phyloP scores from a whole-genome alignment of 1,140 invertebrate species.

The Drosophila rhopaloa region DNA sequence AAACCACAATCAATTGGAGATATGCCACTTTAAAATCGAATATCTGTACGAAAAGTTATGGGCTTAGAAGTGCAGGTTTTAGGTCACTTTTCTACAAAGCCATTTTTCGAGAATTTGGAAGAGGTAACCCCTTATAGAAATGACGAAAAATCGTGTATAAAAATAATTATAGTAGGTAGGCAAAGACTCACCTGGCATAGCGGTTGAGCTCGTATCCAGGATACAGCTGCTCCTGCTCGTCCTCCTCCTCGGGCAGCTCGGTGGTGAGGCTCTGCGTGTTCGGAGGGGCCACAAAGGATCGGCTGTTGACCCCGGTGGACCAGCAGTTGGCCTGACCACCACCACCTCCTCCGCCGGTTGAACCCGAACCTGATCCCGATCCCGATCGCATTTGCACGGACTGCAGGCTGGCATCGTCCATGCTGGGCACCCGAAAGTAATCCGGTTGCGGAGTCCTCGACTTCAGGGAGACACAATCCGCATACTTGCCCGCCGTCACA shows the following conservation, averaged over 20 bases:
- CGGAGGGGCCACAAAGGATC: slow-evolving; percentile 52
- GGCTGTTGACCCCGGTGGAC: slow-evolving; percentile 22
- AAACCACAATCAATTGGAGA: too few relatives aligned
- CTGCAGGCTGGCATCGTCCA: slow-evolving; percentile 63
- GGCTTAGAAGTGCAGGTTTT: too few relatives aligned
- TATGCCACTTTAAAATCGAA: too few relatives aligned
- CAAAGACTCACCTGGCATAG: slow-evolving; percentile 69
- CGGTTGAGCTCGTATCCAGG: slow-evolving; percentile 79
- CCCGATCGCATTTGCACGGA: slow-evolving; percentile 68
- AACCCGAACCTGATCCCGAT: neutral
- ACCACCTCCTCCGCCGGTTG: neutral
- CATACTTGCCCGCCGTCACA: slow-evolving; percentile 67
- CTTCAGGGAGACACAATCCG: slow-evolving; percentile 75
- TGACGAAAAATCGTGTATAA: too few relatives aligned
- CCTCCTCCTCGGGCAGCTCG: slow-evolving; percentile 78
- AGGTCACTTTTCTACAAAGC: too few relatives aligned
- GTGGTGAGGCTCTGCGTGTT: slow-evolving; percentile 84
- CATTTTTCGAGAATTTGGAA: too few relatives aligned
- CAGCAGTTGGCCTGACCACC: slow-evolving; percentile 15
- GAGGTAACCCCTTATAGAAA: too few relatives aligned
- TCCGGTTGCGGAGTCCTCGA: slow-evolving; percentile 80
- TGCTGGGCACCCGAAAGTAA: slow-evolving; percentile 68
- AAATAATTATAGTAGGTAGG: too few relatives aligned
- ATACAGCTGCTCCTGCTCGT: slow-evolving; percentile 59
- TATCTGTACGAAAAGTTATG: too few relatives aligned